These are phyloP conservation scores for Atethmia centrago DNA, from an alignment of 2,888 invertebrate genomes.

Conservation along the genomic window DNA sequence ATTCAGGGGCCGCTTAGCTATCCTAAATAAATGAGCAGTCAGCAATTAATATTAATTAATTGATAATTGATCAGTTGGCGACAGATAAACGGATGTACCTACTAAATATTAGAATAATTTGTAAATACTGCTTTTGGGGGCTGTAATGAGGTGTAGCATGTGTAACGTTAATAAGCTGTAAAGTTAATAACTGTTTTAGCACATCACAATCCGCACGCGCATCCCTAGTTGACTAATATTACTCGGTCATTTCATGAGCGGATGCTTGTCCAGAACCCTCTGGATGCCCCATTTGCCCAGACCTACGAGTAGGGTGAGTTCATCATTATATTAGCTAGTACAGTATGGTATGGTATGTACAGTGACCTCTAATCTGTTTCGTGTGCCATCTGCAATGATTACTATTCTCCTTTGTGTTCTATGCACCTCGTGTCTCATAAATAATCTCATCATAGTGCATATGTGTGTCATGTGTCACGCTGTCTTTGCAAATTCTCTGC, in stretches of 20 bases:
- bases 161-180: too few species aligned
- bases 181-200: background rate
- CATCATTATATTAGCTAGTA: background rate
- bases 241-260: background rate
- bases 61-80: slow-evolving; percentile 23
- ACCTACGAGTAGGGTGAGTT: too few species aligned
- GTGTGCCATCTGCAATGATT: background rate
- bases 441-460: too few species aligned
- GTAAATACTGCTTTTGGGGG: background rate
- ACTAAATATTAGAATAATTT: slow-evolving; percentile 25
- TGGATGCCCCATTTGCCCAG: too few species aligned
- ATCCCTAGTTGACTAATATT: background rate
- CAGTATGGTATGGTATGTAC: background rate
- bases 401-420: too few species aligned
- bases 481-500: too few species aligned
- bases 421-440: too few species aligned
- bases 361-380: background rate
- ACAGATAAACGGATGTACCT: slow-evolving; percentile 10
- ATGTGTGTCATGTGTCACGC: too few species aligned
- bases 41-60: slow-evolving; percentile 23
- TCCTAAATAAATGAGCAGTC: slow-evolving; percentile 22
- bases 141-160: too few species aligned
- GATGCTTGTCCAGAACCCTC: too few species aligned
- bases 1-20: slow-evolving; percentile 16
- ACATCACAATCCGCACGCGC: background rate